Conservation (phyloP, 1,140 invertebrate species). For the Apis mellifera region Amel_HAv3.1 CM009939.2:10908001-10908500, state of each 20-base stretch:
- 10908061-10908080: slow-evolving; percentile 77
- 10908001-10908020: slow-evolving; percentile 65
- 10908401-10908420: too few relatives aligned
- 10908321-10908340: neutral
- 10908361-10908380: neutral
- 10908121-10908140: slow-evolving; percentile 53
- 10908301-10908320: neutral
- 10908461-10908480: too few relatives aligned
- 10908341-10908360: neutral
- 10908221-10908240: neutral
- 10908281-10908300: neutral
- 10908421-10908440: too few relatives aligned
- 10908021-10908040: slow-evolving; percentile 67
- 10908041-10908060: slow-evolving; percentile 76
- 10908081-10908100: slow-evolving; percentile 61
- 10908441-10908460: too few relatives aligned
- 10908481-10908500: too few relatives aligned
- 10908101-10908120: slow-evolving; percentile 40
- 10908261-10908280: neutral
- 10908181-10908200: slow-evolving; percentile 61
- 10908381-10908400: too few relatives aligned
- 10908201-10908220: slow-evolving; percentile 31
- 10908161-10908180: slow-evolving; percentile 57
- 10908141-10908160: slow-evolving; percentile 51
- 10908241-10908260: neutral